Evolutionary conservation across 2,113 vertebrate species (phyloP), one percentile per base, ranked within the genome.

Genomic region (Dolichotis patagonum): DNA sequence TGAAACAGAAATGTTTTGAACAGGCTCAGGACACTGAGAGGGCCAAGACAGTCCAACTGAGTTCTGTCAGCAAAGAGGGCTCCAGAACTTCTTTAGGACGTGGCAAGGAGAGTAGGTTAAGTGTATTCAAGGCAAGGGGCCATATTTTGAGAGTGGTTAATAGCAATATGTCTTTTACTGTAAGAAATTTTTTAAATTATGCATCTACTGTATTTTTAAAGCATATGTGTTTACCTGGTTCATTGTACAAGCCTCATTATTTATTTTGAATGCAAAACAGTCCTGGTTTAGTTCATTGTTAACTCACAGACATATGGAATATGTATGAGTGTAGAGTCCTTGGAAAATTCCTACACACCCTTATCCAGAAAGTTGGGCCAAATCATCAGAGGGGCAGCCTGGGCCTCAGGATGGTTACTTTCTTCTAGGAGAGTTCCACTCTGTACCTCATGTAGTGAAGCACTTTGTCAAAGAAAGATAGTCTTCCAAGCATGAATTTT

Each of bases 351-450:
- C 9, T 58, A 32, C 30, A 20, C 2, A 26, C 7, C 26, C 17
- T n/a, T 0, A 28, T 7, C 38, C 38, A 3, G 7, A 60, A 67
- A 16, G 3, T 43, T 56, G 41, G 11, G 3, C 1, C 4, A 16
- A 62, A 4, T 22, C 7, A 16, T 35, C 0, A 0, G 22, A 13
- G 20, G 12, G 30, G 16, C 62, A 43, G 26, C 14, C 1, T 8
- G 3, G 2, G 43, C 77, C 32, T 43, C 6, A 2, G 52, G 38
- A n/a, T 54, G 19, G 80, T 41, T n/a, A 24, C 26, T 6, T 2
- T 19, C 5, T 81, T 4, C 38, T 65, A 5, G 28, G 16, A 32
- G 9, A 7, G 10, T 13, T n/a, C 24, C 10, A 11, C 8, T 41
- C 69, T 41, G n/a, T 24, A 26, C 8, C 9, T 35, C 63, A 4